Conservation (phyloP, 2,888 invertebrate genomes). For the Hemaris fuciformis region DNA sequence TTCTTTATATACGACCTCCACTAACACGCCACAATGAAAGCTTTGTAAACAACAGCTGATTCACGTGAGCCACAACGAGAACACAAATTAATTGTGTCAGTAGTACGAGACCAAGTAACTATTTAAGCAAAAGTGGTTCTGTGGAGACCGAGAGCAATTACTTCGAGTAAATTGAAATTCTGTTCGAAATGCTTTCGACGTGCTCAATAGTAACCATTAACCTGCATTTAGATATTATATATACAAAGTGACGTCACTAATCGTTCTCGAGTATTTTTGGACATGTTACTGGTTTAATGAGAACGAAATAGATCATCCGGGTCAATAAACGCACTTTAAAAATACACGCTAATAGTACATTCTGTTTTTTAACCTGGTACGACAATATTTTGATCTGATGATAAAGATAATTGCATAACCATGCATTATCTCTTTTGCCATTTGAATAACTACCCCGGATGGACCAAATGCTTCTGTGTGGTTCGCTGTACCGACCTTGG, state of each 20-base stretch:
- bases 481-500: too few species aligned
- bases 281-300: neutral
- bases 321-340: too few species aligned
- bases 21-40: neutral
- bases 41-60: constrained; percentile 10
- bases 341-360: too few species aligned
- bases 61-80: neutral
- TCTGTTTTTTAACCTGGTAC: too few species aligned
- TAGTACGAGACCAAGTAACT: constrained; percentile 46
- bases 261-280: neutral
- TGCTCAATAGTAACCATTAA: neutral
- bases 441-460: too few species aligned
- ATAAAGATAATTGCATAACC: too few species aligned
- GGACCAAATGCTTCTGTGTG: too few species aligned
- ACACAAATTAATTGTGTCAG: constrained; percentile 41
- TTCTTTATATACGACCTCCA: neutral
- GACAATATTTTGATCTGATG: too few species aligned
- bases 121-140: constrained; percentile 35
- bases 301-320: neutral
- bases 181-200: neutral
- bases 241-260: neutral
- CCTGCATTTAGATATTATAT: neutral
- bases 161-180: constrained; percentile 8
- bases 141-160: constrained; percentile 10
- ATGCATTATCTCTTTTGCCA: too few species aligned